Evolutionary conservation across 2,888 invertebrate genomes (phyloP), one percentile per base, ranked within the genome.

Genomic region (Meiosimyza platycephala): DNA sequence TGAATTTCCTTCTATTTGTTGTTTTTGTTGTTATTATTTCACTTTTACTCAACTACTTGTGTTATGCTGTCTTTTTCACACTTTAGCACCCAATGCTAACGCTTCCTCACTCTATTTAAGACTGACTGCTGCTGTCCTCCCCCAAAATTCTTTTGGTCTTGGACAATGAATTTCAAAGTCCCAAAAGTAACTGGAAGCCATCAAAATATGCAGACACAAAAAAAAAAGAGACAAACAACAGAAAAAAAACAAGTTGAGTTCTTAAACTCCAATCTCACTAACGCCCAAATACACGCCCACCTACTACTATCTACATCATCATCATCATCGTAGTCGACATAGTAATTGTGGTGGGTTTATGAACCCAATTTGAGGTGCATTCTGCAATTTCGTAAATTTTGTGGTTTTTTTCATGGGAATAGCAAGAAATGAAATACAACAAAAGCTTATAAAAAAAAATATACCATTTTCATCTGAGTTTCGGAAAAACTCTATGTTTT

Each of bases 151-250:
- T 40, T 40, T 40, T 40, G 40, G 28, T 50, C 57, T 68, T 28
- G 18, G 13, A 13, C 33, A 40, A 40, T 7, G 55, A 67, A 18
- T 55, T 18, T 15, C 47, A 47, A 28, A 55, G 55, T 67, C 67
- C 67, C 67, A 47, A 54, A 67, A 67, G 67, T 54, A 66, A 54
- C 66, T 55, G 13, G 67, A 12, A 54, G 47, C 67, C 55, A 67
- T 22, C 54, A 66, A 52, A 54, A 55, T 55, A 40, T 40, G 40
- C 66, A 55, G 67, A 67, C 67, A 67, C 18, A 54, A 67, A 67
- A 67, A 52, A 28, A 51, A 18, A 11, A 12, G 40, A 16, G 18
- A 6, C 7, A 40, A 18, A 40, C 67, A 40, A 13, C 60, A 12
- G n/a, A 47, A 15, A 47, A 55, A 33, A 40, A 54, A 18, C 18